Evolutionary conservation across 2,888 invertebrate species (phyloP).

Genomic region (Synergus gifuensis): DNA sequence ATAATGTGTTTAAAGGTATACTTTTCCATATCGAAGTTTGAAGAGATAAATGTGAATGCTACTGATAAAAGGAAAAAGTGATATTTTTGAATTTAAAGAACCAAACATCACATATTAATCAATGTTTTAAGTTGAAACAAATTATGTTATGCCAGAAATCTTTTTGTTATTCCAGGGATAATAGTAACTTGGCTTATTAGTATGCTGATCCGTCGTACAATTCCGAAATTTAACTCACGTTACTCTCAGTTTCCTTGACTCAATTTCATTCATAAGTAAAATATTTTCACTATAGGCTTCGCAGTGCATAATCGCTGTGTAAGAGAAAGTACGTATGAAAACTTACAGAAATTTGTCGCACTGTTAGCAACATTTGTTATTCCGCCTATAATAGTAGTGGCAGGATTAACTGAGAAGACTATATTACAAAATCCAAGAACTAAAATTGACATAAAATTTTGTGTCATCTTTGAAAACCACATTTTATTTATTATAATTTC

Average conservation of each 20-base stretch:
- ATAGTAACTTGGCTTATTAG: not conserved
- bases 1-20: not conserved
- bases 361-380: conserved; percentile 69
- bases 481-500: not conserved
- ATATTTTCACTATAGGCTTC: conserved; percentile 10
- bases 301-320: conserved; percentile 22
- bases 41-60: not conserved
- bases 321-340: conserved; percentile 41
- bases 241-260: conserved; percentile 12
- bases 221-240: conserved; percentile 13
- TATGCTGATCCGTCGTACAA: not conserved
- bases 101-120: too few relatives aligned
- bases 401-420: conserved; percentile 39
- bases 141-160: not conserved
- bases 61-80: not conserved
- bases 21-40: not conserved
- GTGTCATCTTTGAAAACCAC: conserved; percentile 50
- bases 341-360: conserved; percentile 71
- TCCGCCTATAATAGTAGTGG: conserved; percentile 63
- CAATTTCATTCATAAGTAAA: conserved; percentile 26
- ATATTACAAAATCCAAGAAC: conserved; percentile 24
- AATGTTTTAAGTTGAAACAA: not conserved
- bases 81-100: too few relatives aligned
- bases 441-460: conserved; percentile 31
- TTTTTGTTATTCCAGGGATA: not conserved